Evolutionary conservation across 2,888 invertebrate species (phyloP), one percentile per base, ranked within the genome.

Genomic region (Bombylius major): DNA sequence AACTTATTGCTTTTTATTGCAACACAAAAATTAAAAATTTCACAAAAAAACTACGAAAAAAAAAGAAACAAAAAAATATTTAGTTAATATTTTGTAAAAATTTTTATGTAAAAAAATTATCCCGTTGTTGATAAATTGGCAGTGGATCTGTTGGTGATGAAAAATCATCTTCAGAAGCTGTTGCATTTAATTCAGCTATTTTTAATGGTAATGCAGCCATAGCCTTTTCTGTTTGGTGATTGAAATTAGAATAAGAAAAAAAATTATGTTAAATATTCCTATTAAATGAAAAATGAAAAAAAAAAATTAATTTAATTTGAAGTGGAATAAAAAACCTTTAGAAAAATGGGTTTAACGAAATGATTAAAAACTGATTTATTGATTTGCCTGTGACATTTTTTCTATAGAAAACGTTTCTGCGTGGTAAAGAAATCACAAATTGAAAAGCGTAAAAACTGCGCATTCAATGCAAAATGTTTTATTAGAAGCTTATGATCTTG

Each of bases 91-190:
- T 36, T 8, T 36, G 4, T 36, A 36, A 36, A 36, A 36, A 36
- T 11, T 11, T 42, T 75, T 77, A 82, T 59, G 80, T 79, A 71
- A 85, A 89, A 77, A 82, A 89, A 73, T 90, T 90, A 69, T 90
- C 89, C 69, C 90, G 81, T 74, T 90, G 89, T 73, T 91, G 90
- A 70, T 87, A 88, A 61, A 90, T 79, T 54, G 90, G 90, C 70
- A 90, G 78, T 69, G 88, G 83, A 55, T 86, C 84, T 64, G 83
- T 82, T 46, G 90, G 89, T 59, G 74, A 73, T 56, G 69, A 66
- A 45, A 87, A 86, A 56, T 86, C 87, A 64, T 83, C 82, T 56
- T 87, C 84, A 60, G 64, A 60, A 47, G 59, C 56, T 46, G 58
- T 50, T 42, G 55, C 32, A 53, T 47, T 58, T 13, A 80, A 77